Evolutionary conservation across 2,113 vertebrate genomes (phyloP), one percentile per base, ranked within the genome.

Genomic region (Dicentrarchus labrax): DNA sequence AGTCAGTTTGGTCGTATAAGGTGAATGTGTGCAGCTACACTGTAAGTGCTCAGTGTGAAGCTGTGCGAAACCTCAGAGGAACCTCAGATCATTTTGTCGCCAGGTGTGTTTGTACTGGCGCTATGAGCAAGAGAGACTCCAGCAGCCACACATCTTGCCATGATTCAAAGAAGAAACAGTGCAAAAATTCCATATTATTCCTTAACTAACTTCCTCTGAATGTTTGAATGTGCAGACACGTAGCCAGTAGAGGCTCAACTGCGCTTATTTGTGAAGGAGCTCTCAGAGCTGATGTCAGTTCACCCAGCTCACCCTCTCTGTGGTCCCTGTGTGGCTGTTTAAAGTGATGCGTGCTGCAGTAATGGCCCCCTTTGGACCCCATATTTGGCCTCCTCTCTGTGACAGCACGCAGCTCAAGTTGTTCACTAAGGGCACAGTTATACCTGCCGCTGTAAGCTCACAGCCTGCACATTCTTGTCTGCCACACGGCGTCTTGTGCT

Each of bases 341-440:
- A 85, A 76, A 83, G 89, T 64, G 73, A 85, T 80, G 82, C 69
- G 76, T 83, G 75, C 76, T 76, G 82, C 82, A 59, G 51, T 83
- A 80, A 84, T 78, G 65, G 74, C 67, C 47, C 86, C 83, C 82
- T 76, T 54, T 65, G 77, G 77, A 82, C 71, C 71, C 69, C 51
- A 69, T 76, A 43, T 86, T 82, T 89, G 84, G 81, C 85, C 83
- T 68, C 10, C 30, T 81, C 61, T 74, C 64, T 86, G 71, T 85
- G 83, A 84, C 71, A 57, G 57, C 86, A 51, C 67, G 66, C 30
- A 56, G 72, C 59, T 80, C 51, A 76, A 70, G 50, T 66, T 82
- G 59, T 84, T 79, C 50, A 57, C 65, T 5, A 30, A 67, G 56
- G 56, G 12, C 76, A 9, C 70, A 53, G 62, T 51, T 13, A 30